Evolutionary conservation across 2,888 invertebrate species (phyloP).

Genomic region (Odiellus spinosus): DNA sequence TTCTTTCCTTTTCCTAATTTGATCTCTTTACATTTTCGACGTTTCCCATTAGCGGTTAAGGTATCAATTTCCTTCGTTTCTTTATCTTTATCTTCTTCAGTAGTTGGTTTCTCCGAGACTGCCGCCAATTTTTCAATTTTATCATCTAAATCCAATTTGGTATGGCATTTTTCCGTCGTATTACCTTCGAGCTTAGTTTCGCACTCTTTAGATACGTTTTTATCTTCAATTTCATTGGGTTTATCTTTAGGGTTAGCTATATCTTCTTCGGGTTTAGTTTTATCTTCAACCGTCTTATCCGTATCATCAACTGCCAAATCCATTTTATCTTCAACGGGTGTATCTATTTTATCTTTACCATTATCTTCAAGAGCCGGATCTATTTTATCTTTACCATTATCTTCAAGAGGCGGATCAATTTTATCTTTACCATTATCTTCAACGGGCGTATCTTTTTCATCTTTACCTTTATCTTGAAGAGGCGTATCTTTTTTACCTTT

Average conservation of each 20-base stretch:
- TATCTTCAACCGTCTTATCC: conserved; percentile 4
- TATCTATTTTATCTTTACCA: neutral
- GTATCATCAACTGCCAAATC: neutral
- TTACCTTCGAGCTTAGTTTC: no score
- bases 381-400: neutral
- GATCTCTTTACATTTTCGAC: neutral
- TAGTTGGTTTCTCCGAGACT: neutral
- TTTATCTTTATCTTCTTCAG: neutral
- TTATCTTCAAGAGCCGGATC: neutral
- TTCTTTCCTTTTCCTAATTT: neutral
- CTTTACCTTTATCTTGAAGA: neutral
- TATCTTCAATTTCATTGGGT: no score
- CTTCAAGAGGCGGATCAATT: neutral
- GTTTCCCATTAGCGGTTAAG: neutral
- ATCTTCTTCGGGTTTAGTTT: conserved; percentile 3
- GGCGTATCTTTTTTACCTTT: no score
- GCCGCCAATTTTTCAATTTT: neutral
- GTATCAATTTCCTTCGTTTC: neutral
- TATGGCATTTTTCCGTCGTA: no score
- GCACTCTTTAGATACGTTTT: no score
- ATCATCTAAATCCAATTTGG: conserved; percentile 1
- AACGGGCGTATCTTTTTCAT: neutral
- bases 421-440: neutral
- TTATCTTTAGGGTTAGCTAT: neutral
- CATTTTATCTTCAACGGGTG: neutral